Conservation (phyloP, 2,888 invertebrate genomes). For the Eupelmus urozonus region DNA sequence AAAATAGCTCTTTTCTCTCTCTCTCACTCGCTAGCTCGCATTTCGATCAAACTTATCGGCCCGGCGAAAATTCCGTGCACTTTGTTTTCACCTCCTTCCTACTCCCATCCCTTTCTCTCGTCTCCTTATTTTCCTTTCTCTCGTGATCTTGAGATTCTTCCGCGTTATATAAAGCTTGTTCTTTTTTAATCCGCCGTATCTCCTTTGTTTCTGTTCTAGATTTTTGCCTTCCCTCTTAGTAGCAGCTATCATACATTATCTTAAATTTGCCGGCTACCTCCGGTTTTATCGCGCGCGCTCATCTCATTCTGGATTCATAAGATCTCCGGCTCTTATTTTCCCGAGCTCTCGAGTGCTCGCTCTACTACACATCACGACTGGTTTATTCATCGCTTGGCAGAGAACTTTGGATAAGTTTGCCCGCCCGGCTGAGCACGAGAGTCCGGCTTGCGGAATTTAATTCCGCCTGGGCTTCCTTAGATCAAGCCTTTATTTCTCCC, state of each 20-base stretch:
- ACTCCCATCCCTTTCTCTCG: too few relatives aligned
- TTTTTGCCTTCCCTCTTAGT: background rate
- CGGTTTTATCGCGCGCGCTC: background rate
- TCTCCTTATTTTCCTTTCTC: too few relatives aligned
- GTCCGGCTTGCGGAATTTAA: background rate
- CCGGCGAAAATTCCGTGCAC: background rate
- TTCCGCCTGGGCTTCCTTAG: background rate
- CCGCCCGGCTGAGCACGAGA: too few relatives aligned
- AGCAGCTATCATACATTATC: too few relatives aligned
- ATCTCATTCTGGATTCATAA: slow-evolving; percentile 27
- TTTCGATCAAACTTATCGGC: slow-evolving; percentile 3
- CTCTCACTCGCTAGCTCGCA: background rate
- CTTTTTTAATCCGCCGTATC: background rate
- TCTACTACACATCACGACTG: background rate
- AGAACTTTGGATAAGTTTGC: slow-evolving; percentile 15
- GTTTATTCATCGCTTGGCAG: slow-evolving; percentile 9
- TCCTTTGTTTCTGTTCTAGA: background rate
- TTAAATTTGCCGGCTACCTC: background rate
- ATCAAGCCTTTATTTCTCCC: background rate
- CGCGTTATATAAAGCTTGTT: background rate
- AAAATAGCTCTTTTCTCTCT: background rate
- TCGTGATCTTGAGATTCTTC: too few relatives aligned
- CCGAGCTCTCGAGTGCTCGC: background rate
- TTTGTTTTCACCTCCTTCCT: background rate
- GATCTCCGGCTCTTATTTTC: background rate